phyloP scores from a whole-genome alignment of 2,888 invertebrate genomes.

The Diploptera punctata region DNA sequence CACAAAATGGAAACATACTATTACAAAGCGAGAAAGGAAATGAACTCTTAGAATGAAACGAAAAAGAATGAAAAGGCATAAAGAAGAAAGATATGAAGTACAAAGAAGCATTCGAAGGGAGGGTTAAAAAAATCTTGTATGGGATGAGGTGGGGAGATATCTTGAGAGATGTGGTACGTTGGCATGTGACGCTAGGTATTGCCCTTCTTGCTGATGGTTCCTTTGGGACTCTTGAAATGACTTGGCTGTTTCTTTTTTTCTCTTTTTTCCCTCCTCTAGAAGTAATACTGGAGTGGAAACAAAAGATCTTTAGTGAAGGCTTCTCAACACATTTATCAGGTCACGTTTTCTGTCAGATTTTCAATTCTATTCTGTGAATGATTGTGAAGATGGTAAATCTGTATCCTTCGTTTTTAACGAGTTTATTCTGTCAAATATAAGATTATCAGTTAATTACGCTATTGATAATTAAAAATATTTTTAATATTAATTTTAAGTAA shows the following conservation, averaged over 20 bases:
- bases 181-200: neutral
- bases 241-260: neutral
- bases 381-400: no score
- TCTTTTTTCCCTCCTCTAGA: neutral
- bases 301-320: neutral
- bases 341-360: no score
- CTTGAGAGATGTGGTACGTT: neutral
- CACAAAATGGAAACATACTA: conserved; percentile 1
- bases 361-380: no score
- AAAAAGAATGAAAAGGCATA: neutral
- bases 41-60: neutral
- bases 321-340: no score
- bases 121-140: neutral
- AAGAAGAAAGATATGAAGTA: neutral
- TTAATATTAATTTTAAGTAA: no score
- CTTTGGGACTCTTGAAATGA: neutral
- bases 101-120: neutral
- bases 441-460: no score
- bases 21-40: neutral
- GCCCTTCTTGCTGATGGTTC: conserved; percentile 8
- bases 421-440: no score
- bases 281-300: neutral
- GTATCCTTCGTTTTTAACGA: no score
- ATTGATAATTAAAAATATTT: no score
- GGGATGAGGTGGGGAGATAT: no score